Evolutionary conservation across 2,888 invertebrate genomes (phyloP), one percentile per base, ranked within the genome.

Genomic region (Nineta flava): DNA sequence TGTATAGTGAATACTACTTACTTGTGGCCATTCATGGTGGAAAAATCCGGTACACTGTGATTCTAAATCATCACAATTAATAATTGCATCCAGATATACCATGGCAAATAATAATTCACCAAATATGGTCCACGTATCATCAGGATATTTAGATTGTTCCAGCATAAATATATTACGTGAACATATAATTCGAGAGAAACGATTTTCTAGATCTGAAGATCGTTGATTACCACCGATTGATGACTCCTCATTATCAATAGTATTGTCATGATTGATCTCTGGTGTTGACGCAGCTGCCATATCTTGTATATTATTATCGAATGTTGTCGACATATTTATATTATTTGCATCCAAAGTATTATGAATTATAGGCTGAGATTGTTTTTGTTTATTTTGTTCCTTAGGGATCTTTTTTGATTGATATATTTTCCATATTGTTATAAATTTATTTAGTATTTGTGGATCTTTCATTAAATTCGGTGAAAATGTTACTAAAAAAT

Each of bases 21-120:
- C 78, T 65, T 73, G 69, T 1, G 75, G 64, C 80, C 80, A 82
- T 53, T 79, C 77, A 55, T 75, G 70, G 55, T 77, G 71, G 45
- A 81, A 77, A 2, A 82, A 69, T 1, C 76, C 73, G 42, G 81
- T 62, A 54, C 79, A 79, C 55, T 78, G 74, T 48, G 77, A 75
- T 50, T 77, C 78, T 7, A 82, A 57, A 1, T 71, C 67, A 46
- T 77, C 75, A 9, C 77, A 69, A 7, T 65, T 70, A 51, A 82
- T 57, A 50, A 79, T 70, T 35, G 72, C 62, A 42, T 71, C 64
- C 1, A 65, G n/a, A 13, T 38, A 13, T 1, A 38, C 15, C 38
- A 38, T 38, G 4, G 38, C n/a, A 49, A 2, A 57, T 54, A 17
- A 60, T 51, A 44, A 63, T 57, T 44, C 53, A 50, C 2, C 59